Evolutionary conservation across 92 coral and sea anemone species (phyloP), one percentile per base, ranked within the genome.

Genomic region (Phymanthus crucifer): DNA sequence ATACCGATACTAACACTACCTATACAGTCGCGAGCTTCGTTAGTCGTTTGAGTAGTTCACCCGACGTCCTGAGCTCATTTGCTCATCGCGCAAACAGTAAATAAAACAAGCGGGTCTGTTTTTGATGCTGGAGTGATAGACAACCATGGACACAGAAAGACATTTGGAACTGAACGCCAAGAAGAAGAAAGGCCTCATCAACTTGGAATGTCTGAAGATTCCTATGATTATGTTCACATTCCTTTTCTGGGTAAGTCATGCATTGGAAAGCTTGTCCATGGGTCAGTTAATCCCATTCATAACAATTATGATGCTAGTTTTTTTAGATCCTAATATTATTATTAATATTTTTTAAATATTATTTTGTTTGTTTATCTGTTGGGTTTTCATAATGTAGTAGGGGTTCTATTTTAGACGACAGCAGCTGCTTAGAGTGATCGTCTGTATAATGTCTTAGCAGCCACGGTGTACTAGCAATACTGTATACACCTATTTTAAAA

Each of bases 161-260:
- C 32, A 27, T 27, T 61, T 61, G 68, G 68, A 61, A 61, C 68
- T 61, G 68, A 27, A 61, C 32, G 3, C 68, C 1, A 85, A 84
- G 66, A 78, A 86, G 50, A 56, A 81, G 37, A 83, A 93, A 58
- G 87, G 93, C 6, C 80, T 91, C 32, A 80, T 90, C 73, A 92
- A 82, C 61, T 92, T 86, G 64, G 79, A 87, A 37, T 92, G 98
- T 36, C 83, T 94, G 38, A 92, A 92, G 66, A 80, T 90, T 2
- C 92, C 92, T 8, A 83, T 94, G 86, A 84, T 83, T 68, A 93
- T 94, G 89, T 90, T 90, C 26, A 92, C 85, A 8, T 92, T 94
- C 58, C 71, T 94, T 45, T 94, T 84, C 75, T 94, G 94, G 97
- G 98, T 94, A 86, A 86, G 98, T 86, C 9, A 27, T 54, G 73